Evolutionary conservation across 2,113 vertebrate genomes (phyloP).

Genomic region (Vanacampus margaritifer): DNA sequence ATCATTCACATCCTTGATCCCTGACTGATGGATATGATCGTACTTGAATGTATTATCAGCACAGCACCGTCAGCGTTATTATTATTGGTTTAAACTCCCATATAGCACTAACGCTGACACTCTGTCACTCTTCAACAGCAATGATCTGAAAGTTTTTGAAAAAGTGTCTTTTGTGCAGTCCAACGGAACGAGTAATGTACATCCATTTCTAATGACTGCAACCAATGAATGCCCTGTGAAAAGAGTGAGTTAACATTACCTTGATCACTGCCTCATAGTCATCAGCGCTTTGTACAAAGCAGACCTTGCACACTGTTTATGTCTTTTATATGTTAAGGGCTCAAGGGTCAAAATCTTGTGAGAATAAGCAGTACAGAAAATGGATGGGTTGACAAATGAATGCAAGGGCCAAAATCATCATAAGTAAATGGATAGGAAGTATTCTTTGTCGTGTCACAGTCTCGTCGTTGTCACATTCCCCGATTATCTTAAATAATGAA

Average conservation of each 20-base stretch:
- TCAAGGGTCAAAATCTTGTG: conserved; percentile 25
- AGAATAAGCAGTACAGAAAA: background rate
- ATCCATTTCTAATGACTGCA: background rate
- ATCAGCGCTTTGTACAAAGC: conserved; percentile 22
- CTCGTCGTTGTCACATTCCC: conserved; percentile 1
- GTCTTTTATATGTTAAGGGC: conserved; percentile 32
- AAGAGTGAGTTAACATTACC: conserved; percentile 45
- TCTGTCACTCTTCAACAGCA: background rate
- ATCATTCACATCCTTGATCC: background rate
- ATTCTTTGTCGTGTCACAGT: conserved; percentile 32
- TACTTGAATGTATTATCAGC: background rate
- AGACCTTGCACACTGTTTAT: conserved; percentile 45
- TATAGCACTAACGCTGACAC: background rate
- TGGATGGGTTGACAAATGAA: background rate
- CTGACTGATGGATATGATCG: background rate
- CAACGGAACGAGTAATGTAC: background rate
- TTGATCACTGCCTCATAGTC: conserved; percentile 35
- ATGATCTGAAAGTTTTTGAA: background rate
- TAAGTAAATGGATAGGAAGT: conserved; percentile 26
- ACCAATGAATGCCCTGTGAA: conserved; percentile 37
- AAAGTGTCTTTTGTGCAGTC: background rate
- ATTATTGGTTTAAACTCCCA: background rate
- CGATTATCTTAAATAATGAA: conserved; percentile 16
- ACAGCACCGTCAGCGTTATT: background rate
- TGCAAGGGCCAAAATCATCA: conserved; percentile 10